Base-by-base conservation (phyloP, 2,888 invertebrate genomes). In the Apamea epomidion region DNA sequence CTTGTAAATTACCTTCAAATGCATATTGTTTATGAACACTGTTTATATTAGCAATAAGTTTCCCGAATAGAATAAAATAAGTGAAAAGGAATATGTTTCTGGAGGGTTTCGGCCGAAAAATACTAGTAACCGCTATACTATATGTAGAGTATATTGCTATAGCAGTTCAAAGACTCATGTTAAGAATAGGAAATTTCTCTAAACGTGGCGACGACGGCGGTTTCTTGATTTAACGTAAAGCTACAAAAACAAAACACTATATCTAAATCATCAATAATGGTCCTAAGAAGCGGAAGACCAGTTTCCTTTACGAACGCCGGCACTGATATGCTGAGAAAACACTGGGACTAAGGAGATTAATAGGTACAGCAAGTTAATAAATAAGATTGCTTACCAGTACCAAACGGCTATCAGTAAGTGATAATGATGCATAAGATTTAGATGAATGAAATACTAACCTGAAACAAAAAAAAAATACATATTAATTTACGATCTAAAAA, bases 351-450 rank as follows among this genome's bases (percentile, higher is more conserved):
- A n/a, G 16, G 72, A 77, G 74, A 84, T 45, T 16, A 68, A 84
- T 77, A 64, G 58, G 32, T 45, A 45, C 42, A 68, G 51, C 29
- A 29, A 74, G 68, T 72, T 77, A 70, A 37, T 75, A 71, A 76
- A 74, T 87, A 78, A 69, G 71, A 37, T 78, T 4, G 78, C 87
- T 84, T 87, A 81, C 81, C 81, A 64, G 21, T 69, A 86, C 68
- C 60, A 86, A 83, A 73, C 51, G n/a, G 65, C 45, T 68, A 67
- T 42, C n/a, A 76, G n/a, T 68, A 37, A 16, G 48, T 74, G 48
- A 62, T 72, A 75, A 60, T 60, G 62, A 74, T 60, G 67, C 8
- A 1, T 37, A 29, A 18, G 65, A 18, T 0, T 51, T 51, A 77
- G 21, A 29, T 69, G 32, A 69, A 51, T 64, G 21, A 45, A 65